Evolutionary conservation across 2,888 invertebrate genomes (phyloP).

Genomic region (Tenthredo distinguenda): DNA sequence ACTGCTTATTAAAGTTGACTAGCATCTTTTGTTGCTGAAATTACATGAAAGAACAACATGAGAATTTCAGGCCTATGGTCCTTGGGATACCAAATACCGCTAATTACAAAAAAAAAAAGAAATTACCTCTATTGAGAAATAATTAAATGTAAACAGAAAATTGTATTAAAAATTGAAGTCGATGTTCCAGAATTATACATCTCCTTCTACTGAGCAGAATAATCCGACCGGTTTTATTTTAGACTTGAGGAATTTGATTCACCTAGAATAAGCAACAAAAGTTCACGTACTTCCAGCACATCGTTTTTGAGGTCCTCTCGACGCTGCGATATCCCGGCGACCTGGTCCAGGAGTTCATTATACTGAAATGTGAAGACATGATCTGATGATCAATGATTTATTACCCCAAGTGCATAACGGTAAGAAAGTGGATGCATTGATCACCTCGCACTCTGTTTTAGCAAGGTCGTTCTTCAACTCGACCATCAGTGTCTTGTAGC

Average conservation of each 20-base stretch:
- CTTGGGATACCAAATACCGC: background rate
- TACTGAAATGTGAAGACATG: slow-evolving; percentile 18
- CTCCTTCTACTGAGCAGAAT: background rate
- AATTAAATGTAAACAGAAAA: background rate
- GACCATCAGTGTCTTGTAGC: slow-evolving; percentile 63
- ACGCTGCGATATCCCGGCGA: slow-evolving; percentile 60
- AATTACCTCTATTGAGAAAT: background rate
- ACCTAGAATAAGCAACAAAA: slow-evolving; percentile 30
- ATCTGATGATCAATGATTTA: background rate
- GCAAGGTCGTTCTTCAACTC: slow-evolving; percentile 67
- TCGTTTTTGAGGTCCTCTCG: slow-evolving; percentile 63
- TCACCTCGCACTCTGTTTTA: slow-evolving; percentile 68
- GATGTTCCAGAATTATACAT: background rate
- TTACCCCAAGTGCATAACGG: background rate
- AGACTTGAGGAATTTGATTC: background rate
- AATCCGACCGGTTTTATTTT: background rate
- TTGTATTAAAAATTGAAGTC: background rate
- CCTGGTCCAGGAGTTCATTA: slow-evolving; percentile 56
- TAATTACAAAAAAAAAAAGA: background rate
- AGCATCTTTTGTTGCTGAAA: slow-evolving; percentile 60
- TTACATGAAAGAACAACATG: background rate
- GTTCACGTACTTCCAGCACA: slow-evolving; percentile 60
- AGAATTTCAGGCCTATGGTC: background rate
- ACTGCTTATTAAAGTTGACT: slow-evolving; percentile 58
- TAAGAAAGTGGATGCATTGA: slow-evolving; percentile 53